These are phyloP conservation scores for Agrotis segetum DNA, from an alignment of 2,888 invertebrate species.

Conservation along the genomic window DNA sequence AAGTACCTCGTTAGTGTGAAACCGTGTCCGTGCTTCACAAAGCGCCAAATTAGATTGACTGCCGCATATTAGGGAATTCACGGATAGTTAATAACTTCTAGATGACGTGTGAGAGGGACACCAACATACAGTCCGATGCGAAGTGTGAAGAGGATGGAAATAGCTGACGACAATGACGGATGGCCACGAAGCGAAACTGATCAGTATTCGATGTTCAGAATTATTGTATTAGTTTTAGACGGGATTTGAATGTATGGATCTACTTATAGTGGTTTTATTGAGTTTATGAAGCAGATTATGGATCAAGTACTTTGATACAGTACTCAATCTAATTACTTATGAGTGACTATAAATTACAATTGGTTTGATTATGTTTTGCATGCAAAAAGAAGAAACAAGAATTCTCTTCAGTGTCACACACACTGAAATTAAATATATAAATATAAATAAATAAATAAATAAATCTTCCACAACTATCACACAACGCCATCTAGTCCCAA, in stretches of 20 bases:
- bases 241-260: neutral
- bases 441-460: too few species aligned
- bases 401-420: too few species aligned
- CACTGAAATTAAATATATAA: too few species aligned
- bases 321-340: too few species aligned
- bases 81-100: constrained; percentile 11
- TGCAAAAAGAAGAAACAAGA: neutral
- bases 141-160: neutral
- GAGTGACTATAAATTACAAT: neutral
- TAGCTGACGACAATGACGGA: constrained; percentile 26
- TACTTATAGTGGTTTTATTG: neutral
- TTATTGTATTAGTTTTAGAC: constrained; percentile 3
- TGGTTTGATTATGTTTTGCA: neutral
- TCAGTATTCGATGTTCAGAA: constrained; percentile 11
- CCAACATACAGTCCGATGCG: neutral
- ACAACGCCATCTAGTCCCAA: too few species aligned
- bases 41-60: constrained; percentile 12
- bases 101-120: constrained; percentile 8
- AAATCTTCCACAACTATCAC: too few species aligned
- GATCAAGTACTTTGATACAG: too few species aligned
- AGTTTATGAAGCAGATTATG: too few species aligned
- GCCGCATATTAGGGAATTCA: neutral
- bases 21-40: neutral
- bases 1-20: constrained; percentile 2
- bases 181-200: constrained; percentile 3